These are phyloP conservation scores for Sternotherus odoratus DNA, from an alignment of 2,797 vertebrate species.

Conservation along the genomic window DNA sequence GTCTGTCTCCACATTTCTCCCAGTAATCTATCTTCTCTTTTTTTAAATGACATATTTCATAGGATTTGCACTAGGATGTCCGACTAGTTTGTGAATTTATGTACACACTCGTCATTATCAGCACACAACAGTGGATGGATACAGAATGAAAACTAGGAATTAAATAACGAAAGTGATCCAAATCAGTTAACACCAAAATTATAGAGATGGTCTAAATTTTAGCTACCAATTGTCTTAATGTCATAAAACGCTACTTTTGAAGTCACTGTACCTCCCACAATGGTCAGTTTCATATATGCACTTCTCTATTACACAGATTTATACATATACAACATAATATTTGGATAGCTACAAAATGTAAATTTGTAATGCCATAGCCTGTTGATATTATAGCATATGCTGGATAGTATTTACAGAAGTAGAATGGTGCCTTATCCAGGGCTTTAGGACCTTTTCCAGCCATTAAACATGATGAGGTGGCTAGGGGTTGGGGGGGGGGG, in stretches of 20 bases:
- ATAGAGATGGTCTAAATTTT: neutral
- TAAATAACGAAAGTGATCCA: neutral
- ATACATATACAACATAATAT: neutral
- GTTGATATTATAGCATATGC: neutral
- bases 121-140: neutral
- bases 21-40: neutral
- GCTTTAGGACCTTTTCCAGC: neutral
- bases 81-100: neutral
- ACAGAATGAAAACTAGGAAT: neutral
- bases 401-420: neutral
- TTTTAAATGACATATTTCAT: neutral
- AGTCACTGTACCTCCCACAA: neutral
- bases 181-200: constrained; percentile 41
- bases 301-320: neutral
- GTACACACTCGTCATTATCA: neutral
- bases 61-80: constrained; percentile 15
- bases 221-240: neutral
- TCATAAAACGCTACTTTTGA: neutral
- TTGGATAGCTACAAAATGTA: neutral
- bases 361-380: neutral
- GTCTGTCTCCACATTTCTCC: neutral
- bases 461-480: neutral
- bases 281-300: neutral
- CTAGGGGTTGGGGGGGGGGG: too few relatives aligned
- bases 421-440: neutral